These are phyloP conservation scores for Acrobasis consociella DNA, from an alignment of 2,888 invertebrate genomes.

Conservation along the genomic window DNA sequence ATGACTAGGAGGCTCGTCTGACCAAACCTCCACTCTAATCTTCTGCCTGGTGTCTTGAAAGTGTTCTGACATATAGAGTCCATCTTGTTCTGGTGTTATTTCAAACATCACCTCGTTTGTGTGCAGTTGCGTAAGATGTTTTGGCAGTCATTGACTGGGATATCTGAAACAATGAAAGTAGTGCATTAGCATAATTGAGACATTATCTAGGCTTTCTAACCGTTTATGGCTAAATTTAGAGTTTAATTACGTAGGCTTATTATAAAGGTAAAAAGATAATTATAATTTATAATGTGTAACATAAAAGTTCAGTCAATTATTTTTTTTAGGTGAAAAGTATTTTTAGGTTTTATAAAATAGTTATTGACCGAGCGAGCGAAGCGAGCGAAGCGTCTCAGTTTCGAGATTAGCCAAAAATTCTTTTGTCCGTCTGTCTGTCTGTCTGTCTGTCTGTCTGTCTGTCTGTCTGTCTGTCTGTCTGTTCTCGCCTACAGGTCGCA, in stretches of 20 bases:
- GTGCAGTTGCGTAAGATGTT: constrained; percentile 29
- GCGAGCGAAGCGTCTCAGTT: no score
- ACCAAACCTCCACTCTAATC: constrained; percentile 57
- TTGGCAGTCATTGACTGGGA: constrained; percentile 42
- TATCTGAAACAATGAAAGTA: constrained; percentile 62
- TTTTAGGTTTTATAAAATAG: no score
- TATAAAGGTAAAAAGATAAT: neutral
- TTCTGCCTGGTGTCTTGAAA: constrained; percentile 50
- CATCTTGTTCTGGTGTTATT: constrained; percentile 55
- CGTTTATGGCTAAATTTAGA: neutral
- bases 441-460: no score
- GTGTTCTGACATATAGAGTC: constrained; percentile 49
- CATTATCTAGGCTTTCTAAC: neutral
- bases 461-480: no score
- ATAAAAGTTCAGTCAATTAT: no score
- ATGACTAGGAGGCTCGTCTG: constrained; percentile 50
- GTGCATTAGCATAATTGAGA: constrained; percentile 22
- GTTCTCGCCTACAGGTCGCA: no score
- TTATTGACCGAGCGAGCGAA: no score
- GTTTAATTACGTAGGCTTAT: neutral
- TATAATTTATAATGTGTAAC: no score
- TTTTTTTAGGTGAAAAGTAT: no score
- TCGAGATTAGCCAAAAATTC: no score
- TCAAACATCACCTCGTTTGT: constrained; percentile 63
- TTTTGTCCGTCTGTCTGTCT: no score